Evolutionary conservation across 30 jellyfish, hydroid and myxozoan genomes (phyloP).

Genomic region (Turritopsis rubra): DNA sequence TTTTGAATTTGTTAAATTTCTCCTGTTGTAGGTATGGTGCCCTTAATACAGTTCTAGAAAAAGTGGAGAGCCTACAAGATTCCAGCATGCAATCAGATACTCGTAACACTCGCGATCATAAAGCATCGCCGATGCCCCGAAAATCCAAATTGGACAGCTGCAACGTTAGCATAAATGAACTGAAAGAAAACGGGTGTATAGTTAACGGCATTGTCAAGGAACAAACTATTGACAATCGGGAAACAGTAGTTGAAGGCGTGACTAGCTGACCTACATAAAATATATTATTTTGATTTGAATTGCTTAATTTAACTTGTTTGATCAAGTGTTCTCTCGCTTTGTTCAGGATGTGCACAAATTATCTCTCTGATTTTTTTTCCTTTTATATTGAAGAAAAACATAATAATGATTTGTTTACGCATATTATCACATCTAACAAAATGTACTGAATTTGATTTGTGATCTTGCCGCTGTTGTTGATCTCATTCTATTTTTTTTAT

Average conservation of each 20-base stretch:
- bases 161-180: not conserved
- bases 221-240: not conserved
- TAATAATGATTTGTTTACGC: not conserved
- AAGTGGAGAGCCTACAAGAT: conserved; percentile 82
- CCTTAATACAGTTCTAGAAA: conserved; percentile 54
- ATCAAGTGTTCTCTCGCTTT: not conserved
- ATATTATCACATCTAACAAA: too few species aligned
- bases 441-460: too few species aligned
- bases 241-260: not conserved
- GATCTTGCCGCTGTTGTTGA: not conserved
- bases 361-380: too few species aligned
- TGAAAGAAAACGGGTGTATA: not conserved
- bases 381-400: too few species aligned
- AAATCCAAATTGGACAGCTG: conserved; percentile 9
- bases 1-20: not conserved
- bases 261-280: not conserved
- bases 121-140: conserved; percentile 7
- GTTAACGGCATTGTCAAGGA: not conserved
- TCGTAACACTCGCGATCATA: conserved; percentile 21
- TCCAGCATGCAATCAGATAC: conserved; percentile 54
- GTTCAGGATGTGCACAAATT: not conserved
- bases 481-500: not conserved
- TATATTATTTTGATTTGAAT: not conserved
- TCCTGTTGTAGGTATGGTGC: conserved; percentile 36
- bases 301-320: not conserved